These are phyloP conservation scores for Pseudopodoces humilis DNA, from an alignment of 2,113 vertebrate genomes.

Conservation along the genomic window DNA sequence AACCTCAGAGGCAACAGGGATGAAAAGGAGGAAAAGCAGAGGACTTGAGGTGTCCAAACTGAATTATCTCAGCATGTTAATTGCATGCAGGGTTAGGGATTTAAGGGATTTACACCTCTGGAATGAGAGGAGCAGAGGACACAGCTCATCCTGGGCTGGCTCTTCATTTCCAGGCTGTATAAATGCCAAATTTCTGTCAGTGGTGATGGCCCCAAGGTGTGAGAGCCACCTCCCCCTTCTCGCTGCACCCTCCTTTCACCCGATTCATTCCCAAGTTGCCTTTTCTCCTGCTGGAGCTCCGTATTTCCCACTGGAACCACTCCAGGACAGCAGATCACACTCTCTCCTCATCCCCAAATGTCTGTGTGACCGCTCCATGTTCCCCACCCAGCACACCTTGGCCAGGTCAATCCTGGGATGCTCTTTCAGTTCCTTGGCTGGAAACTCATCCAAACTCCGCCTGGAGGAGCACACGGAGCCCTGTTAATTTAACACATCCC, in stretches of 20 bases:
- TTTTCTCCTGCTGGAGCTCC: background rate
- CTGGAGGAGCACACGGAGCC: background rate
- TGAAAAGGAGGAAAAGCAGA: background rate
- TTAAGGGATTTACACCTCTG: background rate
- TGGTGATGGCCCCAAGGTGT: background rate
- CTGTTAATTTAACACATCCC: background rate
- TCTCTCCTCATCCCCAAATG: background rate
- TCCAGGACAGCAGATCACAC: background rate
- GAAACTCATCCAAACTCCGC: background rate
- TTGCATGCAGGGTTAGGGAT: accelerated
- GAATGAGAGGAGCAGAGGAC: background rate
- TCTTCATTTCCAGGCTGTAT: background rate
- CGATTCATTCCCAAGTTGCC: background rate
- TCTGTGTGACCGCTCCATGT: background rate
- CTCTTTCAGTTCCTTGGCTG: background rate
- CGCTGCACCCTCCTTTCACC: background rate
- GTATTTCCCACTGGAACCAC: background rate
- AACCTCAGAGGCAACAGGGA: background rate
- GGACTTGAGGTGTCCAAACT: accelerated
- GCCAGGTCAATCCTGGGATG: background rate
- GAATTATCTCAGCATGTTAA: background rate
- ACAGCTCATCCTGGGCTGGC: background rate
- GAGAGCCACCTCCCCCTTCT: background rate
- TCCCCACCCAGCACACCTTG: background rate
- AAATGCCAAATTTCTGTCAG: background rate